phyloP scores from a whole-genome alignment of 2,888 invertebrate genomes.

The Hyppa rectilinea region DNA sequence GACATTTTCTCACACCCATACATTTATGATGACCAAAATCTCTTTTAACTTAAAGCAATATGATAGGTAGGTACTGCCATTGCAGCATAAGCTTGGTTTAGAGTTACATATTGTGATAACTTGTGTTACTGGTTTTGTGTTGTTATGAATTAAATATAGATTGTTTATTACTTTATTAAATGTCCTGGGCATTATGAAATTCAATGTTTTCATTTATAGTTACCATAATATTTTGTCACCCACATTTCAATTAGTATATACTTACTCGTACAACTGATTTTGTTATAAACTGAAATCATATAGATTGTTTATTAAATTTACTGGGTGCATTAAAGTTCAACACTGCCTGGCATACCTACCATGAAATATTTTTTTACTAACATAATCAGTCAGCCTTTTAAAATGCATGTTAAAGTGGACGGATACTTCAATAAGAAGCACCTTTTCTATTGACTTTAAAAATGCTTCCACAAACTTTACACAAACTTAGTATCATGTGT shows the following conservation, averaged over 20 bases:
- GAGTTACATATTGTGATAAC: conserved; percentile 22
- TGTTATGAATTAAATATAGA: background rate
- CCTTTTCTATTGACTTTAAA: too few relatives aligned
- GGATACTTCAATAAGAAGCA: too few relatives aligned
- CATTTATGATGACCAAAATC: too few relatives aligned
- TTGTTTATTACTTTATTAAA: background rate
- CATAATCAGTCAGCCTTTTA: background rate
- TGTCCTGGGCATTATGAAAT: background rate
- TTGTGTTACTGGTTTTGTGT: background rate
- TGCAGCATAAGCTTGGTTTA: conserved; percentile 14
- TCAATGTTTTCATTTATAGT: background rate
- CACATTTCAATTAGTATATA: too few relatives aligned
- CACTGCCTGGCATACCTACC: background rate
- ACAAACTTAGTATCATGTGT: too few relatives aligned
- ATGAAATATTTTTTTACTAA: background rate
- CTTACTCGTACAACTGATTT: too few relatives aligned
- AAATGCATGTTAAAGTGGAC: background rate
- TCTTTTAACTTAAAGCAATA: too few relatives aligned
- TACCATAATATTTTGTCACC: background rate
- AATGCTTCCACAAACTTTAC: too few relatives aligned
- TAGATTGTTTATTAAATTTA: background rate
- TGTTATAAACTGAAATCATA: background rate
- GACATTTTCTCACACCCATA: too few relatives aligned
- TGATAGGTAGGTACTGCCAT: background rate
- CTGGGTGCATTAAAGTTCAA: background rate